Evolutionary conservation across 2,888 invertebrate genomes (phyloP).

Genomic region (Synanthedon andrenaeformis): DNA sequence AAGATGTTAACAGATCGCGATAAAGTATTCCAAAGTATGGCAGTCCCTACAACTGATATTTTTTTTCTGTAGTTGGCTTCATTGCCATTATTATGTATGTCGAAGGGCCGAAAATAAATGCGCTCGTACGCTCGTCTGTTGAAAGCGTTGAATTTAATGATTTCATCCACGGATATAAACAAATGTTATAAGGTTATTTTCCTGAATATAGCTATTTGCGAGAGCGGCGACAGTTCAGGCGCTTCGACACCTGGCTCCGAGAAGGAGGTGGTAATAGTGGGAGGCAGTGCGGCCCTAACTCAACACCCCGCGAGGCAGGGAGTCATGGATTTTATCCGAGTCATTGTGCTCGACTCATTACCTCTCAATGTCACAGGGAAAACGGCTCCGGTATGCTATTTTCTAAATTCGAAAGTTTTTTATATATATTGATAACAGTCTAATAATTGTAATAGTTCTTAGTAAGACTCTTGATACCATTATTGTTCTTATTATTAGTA

Average conservation of each 20-base stretch:
- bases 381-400: conserved; percentile 71
- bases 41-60: no score
- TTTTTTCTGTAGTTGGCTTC: no score
- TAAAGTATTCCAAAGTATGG: no score
- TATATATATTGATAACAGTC: background rate
- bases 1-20: no score
- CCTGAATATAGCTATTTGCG: conserved; percentile 43
- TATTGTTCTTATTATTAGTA: no score
- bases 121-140: no score
- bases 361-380: conserved; percentile 85
- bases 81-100: no score
- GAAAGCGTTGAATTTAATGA: no score
- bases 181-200: no score
- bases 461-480: background rate
- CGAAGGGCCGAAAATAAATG: no score
- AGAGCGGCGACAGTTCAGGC: conserved; percentile 82
- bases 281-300: conserved; percentile 67
- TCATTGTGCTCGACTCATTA: conserved; percentile 93
- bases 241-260: conserved; percentile 82
- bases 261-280: conserved; percentile 60
- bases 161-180: no score
- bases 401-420: background rate
- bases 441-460: background rate
- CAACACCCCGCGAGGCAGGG: conserved; percentile 87
- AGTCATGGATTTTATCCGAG: conserved; percentile 94